Evolutionary conservation across 2,888 invertebrate species (phyloP), one percentile per base, ranked within the genome.

Genomic region (Hipparchia semele): DNA sequence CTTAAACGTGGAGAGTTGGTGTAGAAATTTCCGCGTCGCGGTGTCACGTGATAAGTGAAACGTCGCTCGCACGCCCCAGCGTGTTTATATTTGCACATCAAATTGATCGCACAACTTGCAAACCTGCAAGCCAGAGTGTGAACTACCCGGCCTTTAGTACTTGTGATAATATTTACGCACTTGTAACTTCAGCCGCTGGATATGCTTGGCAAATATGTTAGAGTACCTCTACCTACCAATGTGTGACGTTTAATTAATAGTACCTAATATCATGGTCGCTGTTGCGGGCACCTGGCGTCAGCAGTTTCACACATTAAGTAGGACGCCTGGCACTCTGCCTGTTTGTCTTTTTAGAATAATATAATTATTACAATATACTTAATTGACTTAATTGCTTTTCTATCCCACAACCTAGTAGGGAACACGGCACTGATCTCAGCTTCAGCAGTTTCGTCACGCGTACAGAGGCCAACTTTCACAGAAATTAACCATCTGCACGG

Each of bases 41-140:
- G 60, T 60, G 59, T 83, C 81, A 81, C 76, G 78, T 71, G 64
- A 71, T 65, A 71, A 76, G 77, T 76, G 70, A 68, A 70, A 75
- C 72, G 73, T 85, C 86, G 79, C 45, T 73, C 76, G 77, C 89
- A 88, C 82, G 12, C 68, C 10, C 72, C 66, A 77, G 82, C 33
- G 62, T 77, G 53, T 77, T 73, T 76, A 74, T 71, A 73, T 76
- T 66, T 67, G 67, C 56, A 58, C 69, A 68, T 71, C 69, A 72
- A 74, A 73, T 73, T 76, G 70, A 73, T 73, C 72, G 60, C 72
- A 60, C 60, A 73, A 75, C 66, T 60, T 23, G 68, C 49, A 58
- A 23, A 33, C 51, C 9, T 10, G 7, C 46, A 49, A 56, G 46
- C 23, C 12, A 61, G 54, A 72, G 68, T 62, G 62, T 72, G 70